These are phyloP conservation scores for Xiphophorus maculatus DNA, from an alignment of 2,113 vertebrate genomes.

Conservation along the genomic window DNA sequence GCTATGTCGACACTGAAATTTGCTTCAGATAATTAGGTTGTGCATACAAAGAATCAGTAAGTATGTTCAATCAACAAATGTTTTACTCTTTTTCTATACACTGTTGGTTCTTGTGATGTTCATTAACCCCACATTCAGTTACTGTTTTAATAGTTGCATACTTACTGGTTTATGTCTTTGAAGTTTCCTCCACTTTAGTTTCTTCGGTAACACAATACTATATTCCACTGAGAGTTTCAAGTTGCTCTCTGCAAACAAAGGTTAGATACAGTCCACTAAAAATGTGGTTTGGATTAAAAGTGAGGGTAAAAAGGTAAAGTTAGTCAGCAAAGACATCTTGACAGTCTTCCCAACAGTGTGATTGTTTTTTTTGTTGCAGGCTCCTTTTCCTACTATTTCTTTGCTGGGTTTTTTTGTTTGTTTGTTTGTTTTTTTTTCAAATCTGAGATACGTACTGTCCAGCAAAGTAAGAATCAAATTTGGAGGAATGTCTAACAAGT, in stretches of 20 bases:
- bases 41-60: too few relatives aligned
- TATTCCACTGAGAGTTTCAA: slow-evolving; percentile 37
- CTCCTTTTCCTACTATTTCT: slow-evolving; percentile 12
- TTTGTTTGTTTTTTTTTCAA: slow-evolving; percentile 18
- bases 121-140: neutral
- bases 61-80: neutral
- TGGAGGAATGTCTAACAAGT: too few relatives aligned
- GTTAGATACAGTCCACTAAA: slow-evolving; percentile 49
- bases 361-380: slow-evolving; percentile 32
- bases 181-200: slow-evolving; percentile 16
- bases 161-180: neutral
- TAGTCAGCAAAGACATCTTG: slow-evolving; percentile 22
- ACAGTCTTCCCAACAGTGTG: slow-evolving; percentile 48
- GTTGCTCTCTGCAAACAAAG: slow-evolving; percentile 14
- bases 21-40: too few relatives aligned
- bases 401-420: neutral
- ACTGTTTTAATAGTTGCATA: neutral
- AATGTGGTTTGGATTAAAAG: slow-evolving; percentile 49
- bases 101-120: neutral
- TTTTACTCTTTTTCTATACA: neutral
- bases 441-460: neutral
- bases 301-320: slow-evolving; percentile 12
- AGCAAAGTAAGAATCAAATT: too few relatives aligned
- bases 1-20: too few relatives aligned
- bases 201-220: slow-evolving; percentile 7